phyloP scores from a whole-genome alignment of 2,888 invertebrate genomes.

The Rhimphoctona megacephalus region DNA sequence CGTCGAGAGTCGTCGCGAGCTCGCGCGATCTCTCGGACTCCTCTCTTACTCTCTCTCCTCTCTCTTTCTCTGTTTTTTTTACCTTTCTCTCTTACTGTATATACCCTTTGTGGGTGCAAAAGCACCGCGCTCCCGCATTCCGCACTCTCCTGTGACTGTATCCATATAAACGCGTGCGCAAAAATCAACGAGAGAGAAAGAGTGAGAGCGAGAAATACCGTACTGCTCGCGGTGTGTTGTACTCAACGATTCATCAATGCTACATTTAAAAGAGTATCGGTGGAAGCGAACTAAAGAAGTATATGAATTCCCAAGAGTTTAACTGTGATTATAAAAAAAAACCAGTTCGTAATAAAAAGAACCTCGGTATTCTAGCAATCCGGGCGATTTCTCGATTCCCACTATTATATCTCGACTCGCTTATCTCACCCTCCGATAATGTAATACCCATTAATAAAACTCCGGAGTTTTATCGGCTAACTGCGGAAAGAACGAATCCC shows the following conservation, averaged over 20 bases:
- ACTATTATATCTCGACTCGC: slow-evolving; percentile 47
- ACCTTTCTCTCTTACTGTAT: slow-evolving; percentile 40
- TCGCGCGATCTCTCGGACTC: slow-evolving; percentile 49
- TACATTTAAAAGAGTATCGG: slow-evolving; percentile 68
- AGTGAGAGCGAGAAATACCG: neutral
- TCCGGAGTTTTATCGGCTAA: slow-evolving; percentile 36
- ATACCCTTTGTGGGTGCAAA: slow-evolving; percentile 74
- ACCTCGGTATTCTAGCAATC: slow-evolving; percentile 57
- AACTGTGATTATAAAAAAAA: slow-evolving; percentile 38
- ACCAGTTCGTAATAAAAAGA: slow-evolving; percentile 36
- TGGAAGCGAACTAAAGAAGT: slow-evolving; percentile 53
- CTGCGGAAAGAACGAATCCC: slow-evolving; percentile 37
- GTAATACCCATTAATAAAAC: slow-evolving; percentile 59
- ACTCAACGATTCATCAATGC: slow-evolving; percentile 71
- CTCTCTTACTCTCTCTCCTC: slow-evolving; percentile 17
- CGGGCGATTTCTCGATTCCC: slow-evolving; percentile 59
- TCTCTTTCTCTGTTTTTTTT: slow-evolving; percentile 4
- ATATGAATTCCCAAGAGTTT: slow-evolving; percentile 59
- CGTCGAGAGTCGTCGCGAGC: slow-evolving; percentile 57
- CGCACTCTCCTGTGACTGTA: slow-evolving; percentile 64
- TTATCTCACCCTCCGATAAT: slow-evolving; percentile 55
- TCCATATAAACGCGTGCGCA: slow-evolving; percentile 65
- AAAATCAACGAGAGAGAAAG: slow-evolving; percentile 36
- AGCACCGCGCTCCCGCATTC: slow-evolving; percentile 72
- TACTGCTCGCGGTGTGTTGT: neutral